Evolutionary conservation across 2,888 invertebrate genomes (phyloP).

Genomic region (Xiphydria camelus): DNA sequence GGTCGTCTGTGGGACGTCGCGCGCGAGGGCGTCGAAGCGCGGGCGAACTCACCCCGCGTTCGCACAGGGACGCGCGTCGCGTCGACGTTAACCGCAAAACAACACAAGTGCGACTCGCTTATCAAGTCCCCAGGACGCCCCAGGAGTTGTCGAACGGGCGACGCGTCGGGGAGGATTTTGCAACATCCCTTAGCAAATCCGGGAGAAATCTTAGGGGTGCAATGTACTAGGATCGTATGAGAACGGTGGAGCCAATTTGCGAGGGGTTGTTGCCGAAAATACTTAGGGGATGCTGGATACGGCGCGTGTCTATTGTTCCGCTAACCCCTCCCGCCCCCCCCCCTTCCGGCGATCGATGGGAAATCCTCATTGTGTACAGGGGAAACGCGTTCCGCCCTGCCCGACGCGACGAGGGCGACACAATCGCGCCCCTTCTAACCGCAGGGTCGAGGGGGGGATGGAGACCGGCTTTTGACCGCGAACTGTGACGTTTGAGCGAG

Average conservation of each 20-base stretch:
- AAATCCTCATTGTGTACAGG: too few species aligned
- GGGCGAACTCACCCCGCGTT: too few species aligned
- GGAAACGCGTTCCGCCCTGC: too few species aligned
- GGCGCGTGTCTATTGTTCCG: neutral
- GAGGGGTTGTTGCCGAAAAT: slow-evolving; percentile 22
- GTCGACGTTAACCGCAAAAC: slow-evolving; percentile 39
- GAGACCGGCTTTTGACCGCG: too few species aligned
- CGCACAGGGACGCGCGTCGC: neutral
- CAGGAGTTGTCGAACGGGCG: slow-evolving; percentile 29
- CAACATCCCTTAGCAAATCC: slow-evolving; percentile 30
- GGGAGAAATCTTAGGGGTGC: slow-evolving; percentile 45
- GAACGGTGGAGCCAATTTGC: slow-evolving; percentile 19
- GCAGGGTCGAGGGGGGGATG: too few species aligned
- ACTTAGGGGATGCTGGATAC: slow-evolving; percentile 14
- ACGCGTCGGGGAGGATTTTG: slow-evolving; percentile 16
- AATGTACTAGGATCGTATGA: slow-evolving; percentile 37
- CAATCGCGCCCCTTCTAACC: too few species aligned
- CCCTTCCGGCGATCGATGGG: too few species aligned
- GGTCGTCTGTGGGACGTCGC: neutral
- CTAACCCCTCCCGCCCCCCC: neutral
- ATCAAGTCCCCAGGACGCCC: slow-evolving; percentile 41
- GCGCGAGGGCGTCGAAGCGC: neutral
- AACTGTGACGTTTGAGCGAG: too few species aligned
- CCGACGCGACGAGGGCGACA: too few species aligned
- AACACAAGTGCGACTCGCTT: slow-evolving; percentile 42